Percentiles rank a stretch among this genome's conserved stretches.
Conservation (phyloP, 2,888 invertebrate genomes). For the Polyploca ridens region DNA sequence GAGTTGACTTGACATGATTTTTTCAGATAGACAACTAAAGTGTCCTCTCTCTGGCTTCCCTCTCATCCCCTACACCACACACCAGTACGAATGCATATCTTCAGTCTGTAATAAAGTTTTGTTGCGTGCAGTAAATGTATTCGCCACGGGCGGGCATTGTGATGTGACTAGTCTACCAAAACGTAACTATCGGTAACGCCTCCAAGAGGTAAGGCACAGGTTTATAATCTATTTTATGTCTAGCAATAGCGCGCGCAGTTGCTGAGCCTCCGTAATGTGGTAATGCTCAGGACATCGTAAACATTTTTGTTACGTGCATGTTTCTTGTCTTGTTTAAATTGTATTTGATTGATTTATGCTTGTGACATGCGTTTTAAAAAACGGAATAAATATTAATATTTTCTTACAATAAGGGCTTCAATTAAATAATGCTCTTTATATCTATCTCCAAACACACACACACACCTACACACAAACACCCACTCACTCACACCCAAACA, state of each 20-base stretch:
- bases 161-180: conserved; percentile 22
- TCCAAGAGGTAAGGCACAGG: conserved; percentile 14
- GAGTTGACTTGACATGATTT: too few species aligned
- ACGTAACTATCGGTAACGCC: conserved; percentile 25
- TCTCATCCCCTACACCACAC: conserved; percentile 33
- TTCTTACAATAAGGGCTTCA: too few species aligned
- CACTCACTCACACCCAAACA: too few species aligned
- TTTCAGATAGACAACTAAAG: conserved; percentile 14
- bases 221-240: conserved; percentile 58
- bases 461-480: too few species aligned
- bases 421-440: too few species aligned
- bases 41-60: conserved; percentile 18
- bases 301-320: conserved; percentile 5
- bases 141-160: conserved; percentile 46
- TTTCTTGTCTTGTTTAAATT: conserved; percentile 29
- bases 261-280: conserved; percentile 22
- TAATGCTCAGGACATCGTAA: background rate
- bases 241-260: conserved; percentile 24
- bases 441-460: too few species aligned
- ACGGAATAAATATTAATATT: too few species aligned
- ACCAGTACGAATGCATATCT: conserved; percentile 42
- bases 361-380: background rate
- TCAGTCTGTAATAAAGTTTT: conserved; percentile 66
- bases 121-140: conserved; percentile 58
- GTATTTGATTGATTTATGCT: conserved; percentile 29